Percentiles rank a stretch among this genome's conserved stretches.
phyloP scores from a whole-genome alignment of 2,888 invertebrate species.

The Ectropis crepuscularia region DNA sequence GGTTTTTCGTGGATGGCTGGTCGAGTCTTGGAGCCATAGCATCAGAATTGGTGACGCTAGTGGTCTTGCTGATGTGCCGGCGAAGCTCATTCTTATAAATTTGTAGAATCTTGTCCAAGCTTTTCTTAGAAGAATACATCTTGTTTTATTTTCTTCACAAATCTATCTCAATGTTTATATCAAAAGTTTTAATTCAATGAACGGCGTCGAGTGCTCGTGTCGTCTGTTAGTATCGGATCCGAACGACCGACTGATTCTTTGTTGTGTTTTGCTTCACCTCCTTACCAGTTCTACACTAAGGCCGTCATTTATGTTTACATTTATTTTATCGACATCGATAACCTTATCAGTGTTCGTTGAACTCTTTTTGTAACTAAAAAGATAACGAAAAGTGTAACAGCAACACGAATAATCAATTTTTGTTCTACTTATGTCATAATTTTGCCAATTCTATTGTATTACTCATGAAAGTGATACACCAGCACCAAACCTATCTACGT shows the following conservation, averaged over 20 bases:
- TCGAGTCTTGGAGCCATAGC: constrained; percentile 82
- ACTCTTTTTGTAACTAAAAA: constrained; percentile 23
- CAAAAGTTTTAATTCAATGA: constrained; percentile 49
- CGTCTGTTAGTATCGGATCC: constrained; percentile 62
- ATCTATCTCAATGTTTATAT: constrained; percentile 29
- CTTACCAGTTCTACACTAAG: constrained; percentile 67
- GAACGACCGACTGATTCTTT: constrained; percentile 79
- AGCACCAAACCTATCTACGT: neutral
- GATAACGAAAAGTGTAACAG: constrained; percentile 27
- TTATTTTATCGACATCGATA: constrained; percentile 69
- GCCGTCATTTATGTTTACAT: constrained; percentile 75
- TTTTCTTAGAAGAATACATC: constrained; percentile 76
- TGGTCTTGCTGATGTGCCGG: constrained; percentile 85
- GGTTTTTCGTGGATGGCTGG: constrained; percentile 62
- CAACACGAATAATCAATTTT: constrained; percentile 20
- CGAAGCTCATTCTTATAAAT: constrained; percentile 76
- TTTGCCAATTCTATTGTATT: neutral
- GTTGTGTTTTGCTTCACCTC: constrained; percentile 75
- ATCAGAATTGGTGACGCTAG: constrained; percentile 85
- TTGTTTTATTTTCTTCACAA: constrained; percentile 42
- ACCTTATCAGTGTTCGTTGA: constrained; percentile 39
- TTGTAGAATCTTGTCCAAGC: constrained; percentile 70
- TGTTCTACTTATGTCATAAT: constrained; percentile 22
- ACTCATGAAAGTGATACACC: neutral
- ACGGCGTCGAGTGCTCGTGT: constrained; percentile 40